Evolutionary conservation across 30 jellyfish, hydroid and myxozoan species (phyloP).

Genomic region (Aurelia coerulea): DNA sequence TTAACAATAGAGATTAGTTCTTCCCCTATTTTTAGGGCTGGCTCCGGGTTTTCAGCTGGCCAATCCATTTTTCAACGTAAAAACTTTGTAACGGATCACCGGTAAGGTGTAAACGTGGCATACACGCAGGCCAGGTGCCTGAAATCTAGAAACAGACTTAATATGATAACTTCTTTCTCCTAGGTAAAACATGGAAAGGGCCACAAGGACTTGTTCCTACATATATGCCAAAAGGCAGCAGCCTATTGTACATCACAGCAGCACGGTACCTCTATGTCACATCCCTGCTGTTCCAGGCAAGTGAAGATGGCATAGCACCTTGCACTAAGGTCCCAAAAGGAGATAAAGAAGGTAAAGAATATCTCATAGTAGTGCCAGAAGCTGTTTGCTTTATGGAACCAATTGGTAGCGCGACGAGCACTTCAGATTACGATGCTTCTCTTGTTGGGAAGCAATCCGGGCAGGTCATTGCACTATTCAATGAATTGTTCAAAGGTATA

Average conservation of each 20-base stretch:
- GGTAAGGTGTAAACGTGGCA: no score
- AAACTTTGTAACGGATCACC: no score
- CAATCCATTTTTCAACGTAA: no score
- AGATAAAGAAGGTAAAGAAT: no score
- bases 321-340: neutral
- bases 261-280: slow-evolving; percentile 15
- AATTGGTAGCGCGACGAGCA: slow-evolving; percentile 52
- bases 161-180: no score
- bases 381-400: slow-evolving; percentile 1
- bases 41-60: no score
- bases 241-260: slow-evolving; percentile 15
- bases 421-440: slow-evolving; percentile 53
- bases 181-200: neutral
- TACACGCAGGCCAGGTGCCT: no score
- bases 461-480: neutral
- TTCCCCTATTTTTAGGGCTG: no score
- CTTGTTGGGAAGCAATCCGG: slow-evolving; percentile 49
- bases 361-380: neutral
- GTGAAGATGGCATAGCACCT: neutral
- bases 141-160: no score
- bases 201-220: neutral
- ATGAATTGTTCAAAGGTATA: neutral
- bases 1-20: no score
- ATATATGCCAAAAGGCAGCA: neutral
- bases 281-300: neutral